Conservation (phyloP, 2,888 invertebrate genomes). For the Caradrina clavipalpis region DNA sequence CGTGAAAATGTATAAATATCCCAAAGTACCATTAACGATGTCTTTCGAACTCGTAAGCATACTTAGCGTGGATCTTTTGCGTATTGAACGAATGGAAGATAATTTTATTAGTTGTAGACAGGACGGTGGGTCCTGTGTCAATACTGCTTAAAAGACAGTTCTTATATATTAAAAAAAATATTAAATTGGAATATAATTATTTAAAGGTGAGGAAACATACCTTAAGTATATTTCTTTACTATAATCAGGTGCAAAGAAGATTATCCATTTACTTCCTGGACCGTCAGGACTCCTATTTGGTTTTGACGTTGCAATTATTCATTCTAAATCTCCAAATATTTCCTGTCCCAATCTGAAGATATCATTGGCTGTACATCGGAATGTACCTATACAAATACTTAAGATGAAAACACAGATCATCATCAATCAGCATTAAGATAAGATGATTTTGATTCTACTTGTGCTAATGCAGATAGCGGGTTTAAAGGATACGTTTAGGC, state of each 20-base stretch:
- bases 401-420: conserved; percentile 56
- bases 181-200: no score
- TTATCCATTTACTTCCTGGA: not conserved
- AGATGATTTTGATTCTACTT: conserved; percentile 52
- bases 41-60: conserved; percentile 1
- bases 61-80: no score
- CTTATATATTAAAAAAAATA: no score
- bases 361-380: conserved; percentile 39
- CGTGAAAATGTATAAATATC: conserved; percentile 2
- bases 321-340: conserved; percentile 28
- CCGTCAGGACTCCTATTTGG: not conserved
- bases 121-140: no score
- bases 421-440: conserved; percentile 58
- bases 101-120: no score
- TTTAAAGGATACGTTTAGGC: conserved; percentile 49
- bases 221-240: not conserved
- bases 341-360: conserved; percentile 43
- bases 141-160: no score
- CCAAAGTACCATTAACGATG: conserved; percentile 1
- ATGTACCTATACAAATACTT: conserved; percentile 31
- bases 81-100: no score
- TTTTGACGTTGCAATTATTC: not conserved
- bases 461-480: conserved; percentile 45
- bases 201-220: no score
- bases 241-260: not conserved